Conservation (phyloP, 1,140 invertebrate species). For the Trichonephila inaurata region DNA sequence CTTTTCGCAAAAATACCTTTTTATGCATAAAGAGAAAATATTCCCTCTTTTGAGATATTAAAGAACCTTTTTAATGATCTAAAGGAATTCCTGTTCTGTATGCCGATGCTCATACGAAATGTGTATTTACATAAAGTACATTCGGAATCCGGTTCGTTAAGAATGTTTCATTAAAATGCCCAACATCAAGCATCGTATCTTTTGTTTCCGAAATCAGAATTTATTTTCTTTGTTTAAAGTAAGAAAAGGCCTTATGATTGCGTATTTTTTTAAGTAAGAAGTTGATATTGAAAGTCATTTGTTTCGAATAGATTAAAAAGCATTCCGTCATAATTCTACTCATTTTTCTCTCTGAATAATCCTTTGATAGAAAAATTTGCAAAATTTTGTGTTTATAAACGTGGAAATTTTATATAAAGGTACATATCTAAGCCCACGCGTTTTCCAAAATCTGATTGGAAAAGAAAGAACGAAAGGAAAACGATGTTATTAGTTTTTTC, state of each 20-base stretch:
- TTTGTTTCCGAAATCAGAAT: not conserved
- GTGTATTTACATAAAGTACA: not conserved
- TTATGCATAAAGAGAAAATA: not conserved
- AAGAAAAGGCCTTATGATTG: not conserved
- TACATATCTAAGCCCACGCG: too few species aligned
- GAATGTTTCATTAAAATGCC: conserved; percentile 18
- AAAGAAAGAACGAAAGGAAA: too few species aligned
- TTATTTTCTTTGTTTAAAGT: not conserved
- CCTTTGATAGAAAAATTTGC: too few species aligned
- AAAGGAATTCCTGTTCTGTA: not conserved
- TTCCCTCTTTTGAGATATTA: not conserved
- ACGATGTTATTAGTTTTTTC: too few species aligned
- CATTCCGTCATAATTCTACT: too few species aligned
- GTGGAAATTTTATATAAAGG: too few species aligned
- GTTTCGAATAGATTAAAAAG: not conserved
- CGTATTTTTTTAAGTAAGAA: not conserved
- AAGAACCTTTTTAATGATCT: not conserved
- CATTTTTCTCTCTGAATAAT: too few species aligned
- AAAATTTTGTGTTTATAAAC: too few species aligned
- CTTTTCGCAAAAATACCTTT: not conserved
- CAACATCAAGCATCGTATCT: not conserved
- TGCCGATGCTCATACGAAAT: not conserved
- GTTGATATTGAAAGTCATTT: not conserved
- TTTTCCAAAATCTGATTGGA: too few species aligned
- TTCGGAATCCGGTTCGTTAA: not conserved